Evolutionary conservation across 35 echinoderm and acorn worm genomes (phyloP).

Genomic region (Strongylocentrotus purpuratus): DNA sequence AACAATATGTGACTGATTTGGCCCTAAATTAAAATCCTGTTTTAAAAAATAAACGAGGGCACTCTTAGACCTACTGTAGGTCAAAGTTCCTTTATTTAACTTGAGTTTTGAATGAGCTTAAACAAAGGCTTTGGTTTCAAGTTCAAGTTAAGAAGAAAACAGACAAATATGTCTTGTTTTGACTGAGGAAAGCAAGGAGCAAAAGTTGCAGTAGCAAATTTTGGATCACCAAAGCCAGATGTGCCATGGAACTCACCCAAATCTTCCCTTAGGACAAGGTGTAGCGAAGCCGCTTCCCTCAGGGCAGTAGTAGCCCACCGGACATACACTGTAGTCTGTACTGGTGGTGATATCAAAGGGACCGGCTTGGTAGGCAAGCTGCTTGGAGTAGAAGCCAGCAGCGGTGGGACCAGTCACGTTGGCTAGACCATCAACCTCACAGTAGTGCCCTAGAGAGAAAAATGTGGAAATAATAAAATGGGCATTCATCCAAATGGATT

Average conservation of each 20-base stretch:
- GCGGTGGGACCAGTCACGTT: constrained; percentile 67
- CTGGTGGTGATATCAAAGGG: constrained; percentile 92
- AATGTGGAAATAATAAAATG: neutral
- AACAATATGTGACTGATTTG: no score
- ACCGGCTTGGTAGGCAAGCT: constrained; percentile 68
- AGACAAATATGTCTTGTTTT: no score
- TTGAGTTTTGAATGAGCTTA: no score
- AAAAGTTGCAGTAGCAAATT: no score
- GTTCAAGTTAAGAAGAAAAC: no score
- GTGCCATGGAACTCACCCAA: constrained; percentile 60
- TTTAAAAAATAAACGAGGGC: no score
- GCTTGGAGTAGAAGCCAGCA: constrained; percentile 85
- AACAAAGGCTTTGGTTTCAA: no score
- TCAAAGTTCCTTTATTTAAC: no score
- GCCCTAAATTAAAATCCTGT: no score
- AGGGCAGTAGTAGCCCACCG: constrained; percentile 79
- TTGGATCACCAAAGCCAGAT: neutral
- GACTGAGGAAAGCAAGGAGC: no score
- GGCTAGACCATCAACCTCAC: constrained; percentile 69
- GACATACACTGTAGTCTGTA: constrained; percentile 81
- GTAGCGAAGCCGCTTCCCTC: constrained; percentile 76
- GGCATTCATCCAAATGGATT: no score
- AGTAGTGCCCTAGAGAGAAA: constrained; percentile 70
- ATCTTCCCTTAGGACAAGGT: constrained; percentile 83
- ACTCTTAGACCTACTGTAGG: no score